phyloP scores from a whole-genome alignment of 2,113 vertebrate species.

The Cranoglanis bouderius region DNA sequence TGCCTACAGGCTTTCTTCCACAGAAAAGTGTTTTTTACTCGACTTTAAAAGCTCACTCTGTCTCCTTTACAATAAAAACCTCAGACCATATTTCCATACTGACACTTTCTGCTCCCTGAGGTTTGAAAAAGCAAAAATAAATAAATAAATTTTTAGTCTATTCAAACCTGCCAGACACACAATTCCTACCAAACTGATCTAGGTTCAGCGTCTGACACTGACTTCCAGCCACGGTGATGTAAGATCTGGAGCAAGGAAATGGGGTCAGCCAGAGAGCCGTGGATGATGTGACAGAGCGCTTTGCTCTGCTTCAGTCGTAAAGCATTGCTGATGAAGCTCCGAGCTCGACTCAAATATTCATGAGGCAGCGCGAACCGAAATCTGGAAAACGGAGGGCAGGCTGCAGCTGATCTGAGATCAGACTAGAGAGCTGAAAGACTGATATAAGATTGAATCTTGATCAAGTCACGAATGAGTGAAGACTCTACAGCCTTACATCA shows the following conservation, averaged over 20 bases:
- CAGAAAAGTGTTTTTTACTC: not conserved
- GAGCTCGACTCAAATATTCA: conserved; percentile 71
- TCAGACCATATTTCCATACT: not conserved
- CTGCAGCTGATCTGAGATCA: conserved; percentile 47
- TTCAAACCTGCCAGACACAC: not conserved
- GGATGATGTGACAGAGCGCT: not conserved
- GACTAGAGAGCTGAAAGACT: not conserved
- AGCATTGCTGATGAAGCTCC: conserved; percentile 53
- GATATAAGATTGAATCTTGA: not conserved
- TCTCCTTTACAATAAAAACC: not conserved
- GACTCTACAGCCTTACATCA: not conserved
- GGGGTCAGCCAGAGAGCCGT: conserved; percentile 3
- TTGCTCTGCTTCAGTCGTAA: conserved; percentile 58
- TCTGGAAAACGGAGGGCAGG: conserved; percentile 46
- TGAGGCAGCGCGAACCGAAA: conserved; percentile 55
- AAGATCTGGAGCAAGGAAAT: conserved; percentile 2
- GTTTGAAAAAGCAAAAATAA: not conserved
- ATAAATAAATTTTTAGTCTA: not conserved
- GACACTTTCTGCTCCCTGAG: not conserved
- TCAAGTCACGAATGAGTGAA: not conserved
- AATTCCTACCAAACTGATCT: not conserved
- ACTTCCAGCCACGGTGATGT: not conserved
- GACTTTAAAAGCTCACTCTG: not conserved
- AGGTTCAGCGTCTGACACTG: not conserved
- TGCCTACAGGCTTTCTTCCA: not conserved